Evolutionary conservation across 2,113 vertebrate species (phyloP).

Genomic region (Pachycephala philippinensis): DNA sequence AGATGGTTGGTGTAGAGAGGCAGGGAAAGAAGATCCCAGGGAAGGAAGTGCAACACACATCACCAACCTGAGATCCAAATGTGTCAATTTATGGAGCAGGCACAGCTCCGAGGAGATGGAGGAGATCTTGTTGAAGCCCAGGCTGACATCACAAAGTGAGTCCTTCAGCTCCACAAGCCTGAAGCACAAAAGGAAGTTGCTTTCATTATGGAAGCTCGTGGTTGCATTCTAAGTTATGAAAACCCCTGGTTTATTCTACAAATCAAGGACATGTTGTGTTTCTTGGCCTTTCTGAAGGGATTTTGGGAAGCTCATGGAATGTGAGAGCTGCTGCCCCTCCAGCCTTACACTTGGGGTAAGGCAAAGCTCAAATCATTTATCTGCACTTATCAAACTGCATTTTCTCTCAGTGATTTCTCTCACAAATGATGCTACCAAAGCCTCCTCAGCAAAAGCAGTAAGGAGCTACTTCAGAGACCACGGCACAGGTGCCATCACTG

Average conservation of each 20-base stretch:
- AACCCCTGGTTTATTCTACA: not conserved
- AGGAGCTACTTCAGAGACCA: not conserved
- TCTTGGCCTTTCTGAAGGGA: not conserved
- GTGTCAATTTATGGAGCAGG: constrained; percentile 78
- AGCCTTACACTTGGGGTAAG: not conserved
- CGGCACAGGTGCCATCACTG: not conserved
- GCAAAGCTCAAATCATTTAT: not conserved
- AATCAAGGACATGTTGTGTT: not conserved
- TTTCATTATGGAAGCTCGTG: not conserved
- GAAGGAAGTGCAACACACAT: not conserved
- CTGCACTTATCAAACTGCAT: rapidly evolving
- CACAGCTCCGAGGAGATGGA: constrained; percentile 76
- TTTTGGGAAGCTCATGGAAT: not conserved
- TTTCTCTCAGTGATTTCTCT: not conserved
- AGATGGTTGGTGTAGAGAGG: not conserved
- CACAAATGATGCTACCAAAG: not conserved
- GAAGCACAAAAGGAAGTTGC: not conserved
- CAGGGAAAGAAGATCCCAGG: not conserved
- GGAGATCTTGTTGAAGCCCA: constrained; percentile 90
- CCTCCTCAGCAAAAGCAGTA: not conserved
- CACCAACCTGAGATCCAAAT: constrained; percentile 89
- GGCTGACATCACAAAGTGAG: constrained; percentile 80
- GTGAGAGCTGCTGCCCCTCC: not conserved
- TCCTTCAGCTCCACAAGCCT: constrained; percentile 86
- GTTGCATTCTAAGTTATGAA: not conserved